Evolutionary conservation across 1,140 invertebrate species (phyloP).

Genomic region (Drosophila elegans): DNA sequence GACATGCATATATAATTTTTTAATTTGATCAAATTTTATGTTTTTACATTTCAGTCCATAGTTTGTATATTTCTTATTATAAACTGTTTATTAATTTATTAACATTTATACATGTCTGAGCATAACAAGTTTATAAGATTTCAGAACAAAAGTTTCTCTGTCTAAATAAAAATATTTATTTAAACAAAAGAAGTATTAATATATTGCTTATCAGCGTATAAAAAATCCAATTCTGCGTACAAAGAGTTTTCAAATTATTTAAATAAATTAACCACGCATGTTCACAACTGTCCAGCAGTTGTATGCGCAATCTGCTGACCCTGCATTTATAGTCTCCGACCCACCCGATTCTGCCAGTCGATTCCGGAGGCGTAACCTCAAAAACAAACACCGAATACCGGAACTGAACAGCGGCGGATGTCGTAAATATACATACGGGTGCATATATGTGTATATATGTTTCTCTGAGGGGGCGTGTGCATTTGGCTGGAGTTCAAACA

Average conservation of each 20-base stretch:
- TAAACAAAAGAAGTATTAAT: neutral
- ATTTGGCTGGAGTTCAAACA: conserved; percentile 41
- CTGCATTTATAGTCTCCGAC: conserved; percentile 32
- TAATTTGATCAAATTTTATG: no score
- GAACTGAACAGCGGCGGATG: conserved; percentile 38
- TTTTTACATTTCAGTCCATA: neutral
- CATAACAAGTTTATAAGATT: neutral
- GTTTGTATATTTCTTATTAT: neutral
- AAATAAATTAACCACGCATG: neutral
- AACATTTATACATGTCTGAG: no score
- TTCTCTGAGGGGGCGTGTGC: conserved; percentile 32
- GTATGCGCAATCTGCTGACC: conserved; percentile 30
- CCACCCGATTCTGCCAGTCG: conserved; percentile 30
- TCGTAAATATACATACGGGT: neutral
- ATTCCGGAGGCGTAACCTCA: conserved; percentile 47
- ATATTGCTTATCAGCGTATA: neutral
- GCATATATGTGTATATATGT: neutral
- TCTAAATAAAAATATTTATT: neutral
- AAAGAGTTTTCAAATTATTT: no score
- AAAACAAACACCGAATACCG: conserved; percentile 42
- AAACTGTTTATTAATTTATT: no score
- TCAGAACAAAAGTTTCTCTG: neutral
- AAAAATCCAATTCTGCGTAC: neutral
- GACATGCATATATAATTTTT: no score
- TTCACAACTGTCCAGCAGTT: conserved; percentile 3